These are phyloP conservation scores for Diplodus puntazzo DNA, from an alignment of 2,797 vertebrate species.

Conservation along the genomic window DNA sequence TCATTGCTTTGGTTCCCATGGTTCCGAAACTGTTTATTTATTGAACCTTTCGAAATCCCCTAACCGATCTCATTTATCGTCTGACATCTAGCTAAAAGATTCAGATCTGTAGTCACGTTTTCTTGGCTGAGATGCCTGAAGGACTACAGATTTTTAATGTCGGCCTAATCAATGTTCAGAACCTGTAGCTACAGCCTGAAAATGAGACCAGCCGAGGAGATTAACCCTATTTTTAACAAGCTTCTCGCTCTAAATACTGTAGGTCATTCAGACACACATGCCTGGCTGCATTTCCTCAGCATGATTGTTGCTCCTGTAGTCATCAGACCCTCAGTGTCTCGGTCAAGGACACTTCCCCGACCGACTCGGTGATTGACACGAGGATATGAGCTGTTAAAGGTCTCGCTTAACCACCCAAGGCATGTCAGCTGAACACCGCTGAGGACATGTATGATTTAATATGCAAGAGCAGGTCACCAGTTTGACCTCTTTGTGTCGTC, in stretches of 20 bases:
- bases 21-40: not conserved
- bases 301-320: not conserved
- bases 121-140: not conserved
- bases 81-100: not conserved
- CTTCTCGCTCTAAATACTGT: constrained; percentile 1
- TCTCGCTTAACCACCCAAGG: constrained; percentile 7
- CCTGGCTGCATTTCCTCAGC: not conserved
- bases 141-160: not conserved
- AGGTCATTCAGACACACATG: not conserved
- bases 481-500: constrained; percentile 41
- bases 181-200: not conserved
- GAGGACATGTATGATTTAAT: constrained; percentile 25
- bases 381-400: constrained; percentile 39
- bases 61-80: not conserved
- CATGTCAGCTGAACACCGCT: constrained; percentile 2
- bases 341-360: constrained; percentile 17
- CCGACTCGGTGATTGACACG: constrained; percentile 30
- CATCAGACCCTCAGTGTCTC: not conserved
- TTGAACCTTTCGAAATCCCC: not conserved
- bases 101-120: not conserved
- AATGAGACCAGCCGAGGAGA: not conserved
- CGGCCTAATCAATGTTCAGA: not conserved
- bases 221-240: not conserved
- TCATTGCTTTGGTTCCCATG: not conserved
- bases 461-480: not conserved